Evolutionary conservation across 1,140 invertebrate genomes (phyloP), one percentile per base, ranked within the genome.

Genomic region (Tetramorium simillimum): DNA sequence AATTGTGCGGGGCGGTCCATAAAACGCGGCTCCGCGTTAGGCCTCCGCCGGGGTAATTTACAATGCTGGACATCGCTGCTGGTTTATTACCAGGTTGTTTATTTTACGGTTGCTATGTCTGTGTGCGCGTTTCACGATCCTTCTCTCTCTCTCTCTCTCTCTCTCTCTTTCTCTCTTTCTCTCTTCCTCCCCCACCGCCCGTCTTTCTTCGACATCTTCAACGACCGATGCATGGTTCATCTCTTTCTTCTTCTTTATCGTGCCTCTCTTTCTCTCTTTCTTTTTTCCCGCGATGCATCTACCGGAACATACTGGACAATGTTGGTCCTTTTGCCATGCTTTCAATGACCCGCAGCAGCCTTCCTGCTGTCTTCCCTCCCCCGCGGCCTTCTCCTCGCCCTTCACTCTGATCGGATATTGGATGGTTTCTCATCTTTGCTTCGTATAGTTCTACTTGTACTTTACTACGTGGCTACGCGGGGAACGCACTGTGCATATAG

Each of bases 61-160:
- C 94, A 92, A 92, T 89, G 88, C 90, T 92, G 93, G 93, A 94
- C 94, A 94, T 92, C 88, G 92, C 93, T 92, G 92, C 91, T 91
- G 91, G 90, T 95, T 94, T 94, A 94, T 94, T 94, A 93, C 93
- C 91, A 84, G 85, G 91, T 92, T 93, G 93, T 94, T 94, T 94
- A 94, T 94, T 93, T 94, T 94, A 94, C 92, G 88, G 90, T 92
- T 92, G 89, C 86, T 92, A 90, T 87, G 87, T 80, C 90, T 86
- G 90, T 89, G 67, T 84, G 87, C 86, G 65, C 78, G 87, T 78
- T 77, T 24, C 63, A 43, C 51, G 84, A 82, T 73, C n/a, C 49
- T 43, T 69, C 12, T 43, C 77, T 75, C 72, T 86, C 72, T 82
- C 70, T 78, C 73, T 76, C 46, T 88, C 86, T 69, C 67, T 56